Base-by-base conservation (phyloP, 2,888 invertebrate species). In the Conistra vaccinii region DNA sequence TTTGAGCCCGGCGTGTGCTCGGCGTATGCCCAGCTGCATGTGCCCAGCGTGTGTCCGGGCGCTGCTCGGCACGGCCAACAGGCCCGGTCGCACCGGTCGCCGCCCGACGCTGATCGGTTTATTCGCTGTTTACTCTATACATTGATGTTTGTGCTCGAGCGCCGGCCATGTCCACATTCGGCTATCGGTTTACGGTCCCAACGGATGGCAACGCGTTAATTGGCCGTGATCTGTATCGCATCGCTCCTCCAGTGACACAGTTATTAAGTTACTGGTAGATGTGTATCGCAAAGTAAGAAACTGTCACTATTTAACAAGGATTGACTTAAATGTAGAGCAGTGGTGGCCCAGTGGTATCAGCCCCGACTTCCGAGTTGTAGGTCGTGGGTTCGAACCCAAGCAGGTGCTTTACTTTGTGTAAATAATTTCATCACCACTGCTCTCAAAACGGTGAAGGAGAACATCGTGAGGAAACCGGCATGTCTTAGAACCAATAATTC, bases 181-280 rank as follows among this genome's bases (percentile, higher is more conserved):
- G 69, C 61, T 62, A 68, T 57, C 63, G 32, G 5, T 29, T 14
- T 48, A 51, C 71, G 17, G 29, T 68, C 78, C 78, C 84, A 32
- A 9, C 23, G 81, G 83, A 80, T 42, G 60, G 73, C 77, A 76
- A 67, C 60, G 70, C 55, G 78, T 74, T 83, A 83, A 86, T 81
- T 85, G 77, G 65, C 70, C 42, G 62, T 32, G 73, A 83, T 71
- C 69, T 62, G 67, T 63, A 83, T 72, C 75, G 35, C 58, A 69
- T 29, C 29, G 57, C 48, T 42, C 35, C 74, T 78, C 66, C 12
- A 45, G 69, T 51, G 72, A 76, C 53, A 14, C 65, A 73, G 70
- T 69, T 77, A 82, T 69, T 61, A 70, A 63, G 68, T 76, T 68
- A 32, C 35, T 4, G 7, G 29, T 42, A 20, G 14, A 35, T 58